Conservation (phyloP, 2,797 vertebrate species). For the Manis crassicaudata region DNA sequence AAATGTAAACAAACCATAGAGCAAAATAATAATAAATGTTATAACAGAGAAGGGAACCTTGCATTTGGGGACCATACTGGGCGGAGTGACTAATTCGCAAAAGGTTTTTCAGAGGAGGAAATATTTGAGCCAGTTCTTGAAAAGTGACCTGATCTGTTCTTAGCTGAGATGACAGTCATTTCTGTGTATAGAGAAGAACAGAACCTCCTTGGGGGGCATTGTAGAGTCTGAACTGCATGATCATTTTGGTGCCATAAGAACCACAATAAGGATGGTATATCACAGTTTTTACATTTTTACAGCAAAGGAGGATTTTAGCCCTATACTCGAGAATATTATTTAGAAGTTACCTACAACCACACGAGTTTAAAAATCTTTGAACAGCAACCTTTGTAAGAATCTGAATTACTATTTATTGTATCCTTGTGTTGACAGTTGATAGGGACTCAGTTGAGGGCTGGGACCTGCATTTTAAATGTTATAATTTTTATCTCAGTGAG, state of each 20-base stretch:
- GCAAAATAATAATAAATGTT: not conserved
- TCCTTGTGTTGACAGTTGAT: not conserved
- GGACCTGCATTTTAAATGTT: not conserved
- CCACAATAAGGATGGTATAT: not conserved
- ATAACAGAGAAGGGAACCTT: not conserved
- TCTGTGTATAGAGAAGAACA: not conserved
- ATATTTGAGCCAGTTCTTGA: not conserved
- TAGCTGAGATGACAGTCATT: not conserved
- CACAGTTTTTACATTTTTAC: not conserved
- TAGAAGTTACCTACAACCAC: not conserved
- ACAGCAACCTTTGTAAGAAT: not conserved
- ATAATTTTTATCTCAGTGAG: not conserved
- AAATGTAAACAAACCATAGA: not conserved
- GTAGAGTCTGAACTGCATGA: not conserved
- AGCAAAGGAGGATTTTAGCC: not conserved
- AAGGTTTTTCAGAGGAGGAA: not conserved
- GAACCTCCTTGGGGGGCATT: not conserved
- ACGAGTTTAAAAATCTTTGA: not conserved
- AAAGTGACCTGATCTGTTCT: slow-evolving; percentile 18
- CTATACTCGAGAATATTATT: not conserved
- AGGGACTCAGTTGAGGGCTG: not conserved
- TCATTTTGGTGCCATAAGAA: not conserved
- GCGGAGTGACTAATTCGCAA: not conserved
- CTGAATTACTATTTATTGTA: not conserved
- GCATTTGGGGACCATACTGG: not conserved